These are phyloP conservation scores for Drosophila jambulina DNA, from an alignment of 1,140 invertebrate genomes.

Conservation along the genomic window DNA sequence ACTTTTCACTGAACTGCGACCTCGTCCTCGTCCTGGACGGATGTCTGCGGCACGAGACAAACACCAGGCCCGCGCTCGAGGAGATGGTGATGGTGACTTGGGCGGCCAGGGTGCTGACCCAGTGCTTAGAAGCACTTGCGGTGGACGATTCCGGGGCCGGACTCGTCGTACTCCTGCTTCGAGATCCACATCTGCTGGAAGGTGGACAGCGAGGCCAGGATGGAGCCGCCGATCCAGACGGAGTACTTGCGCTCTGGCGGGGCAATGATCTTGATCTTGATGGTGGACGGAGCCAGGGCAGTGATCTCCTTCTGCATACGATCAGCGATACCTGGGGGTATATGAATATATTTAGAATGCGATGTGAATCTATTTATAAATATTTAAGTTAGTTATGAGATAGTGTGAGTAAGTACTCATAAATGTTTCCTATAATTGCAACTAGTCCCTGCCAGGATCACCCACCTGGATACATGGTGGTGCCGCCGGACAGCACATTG, in stretches of 20 bases:
- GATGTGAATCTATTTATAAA: neutral
- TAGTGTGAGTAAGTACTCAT: neutral
- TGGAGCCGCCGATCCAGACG: slow-evolving; percentile 93
- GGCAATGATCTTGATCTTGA: slow-evolving; percentile 98
- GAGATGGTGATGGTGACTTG: slow-evolving; percentile 55
- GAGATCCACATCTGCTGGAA: slow-evolving; percentile 95
- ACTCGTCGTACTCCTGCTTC: slow-evolving; percentile 92
- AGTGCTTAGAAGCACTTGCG: slow-evolving; percentile 89
- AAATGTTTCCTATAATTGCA: neutral
- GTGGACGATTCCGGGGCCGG: slow-evolving; percentile 89
- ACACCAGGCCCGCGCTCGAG: slow-evolving; percentile 40
- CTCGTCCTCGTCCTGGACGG: slow-evolving; percentile 24
- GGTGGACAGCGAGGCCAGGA: slow-evolving; percentile 92
- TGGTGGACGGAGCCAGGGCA: slow-evolving; percentile 93
- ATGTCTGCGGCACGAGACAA: slow-evolving; percentile 39
- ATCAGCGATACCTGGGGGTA: slow-evolving; percentile 90
- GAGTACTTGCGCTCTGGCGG: slow-evolving; percentile 97
- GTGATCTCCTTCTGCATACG: slow-evolving; percentile 97
- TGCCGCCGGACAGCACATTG: slow-evolving; percentile 95
- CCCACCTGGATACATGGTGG: slow-evolving; percentile 96
- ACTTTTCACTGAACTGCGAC: slow-evolving; percentile 60
- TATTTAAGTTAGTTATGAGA: neutral
- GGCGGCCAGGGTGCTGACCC: slow-evolving; percentile 9
- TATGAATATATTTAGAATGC: neutral
- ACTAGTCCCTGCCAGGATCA: neutral